These are phyloP conservation scores for Rhagoletis pomonella DNA, from an alignment of 1,140 invertebrate species.

Conservation along the genomic window DNA sequence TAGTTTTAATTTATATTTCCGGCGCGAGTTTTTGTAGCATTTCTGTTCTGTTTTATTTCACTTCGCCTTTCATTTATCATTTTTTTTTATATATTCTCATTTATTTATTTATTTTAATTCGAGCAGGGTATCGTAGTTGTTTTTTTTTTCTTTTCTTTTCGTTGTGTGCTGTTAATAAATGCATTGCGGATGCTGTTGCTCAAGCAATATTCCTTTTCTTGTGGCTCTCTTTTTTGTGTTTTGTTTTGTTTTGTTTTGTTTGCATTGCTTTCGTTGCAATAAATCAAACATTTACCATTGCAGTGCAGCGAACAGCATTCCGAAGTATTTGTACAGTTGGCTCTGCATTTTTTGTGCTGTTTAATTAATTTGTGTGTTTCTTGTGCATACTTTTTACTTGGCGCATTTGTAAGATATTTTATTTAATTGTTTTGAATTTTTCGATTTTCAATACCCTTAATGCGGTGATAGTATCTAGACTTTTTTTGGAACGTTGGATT, in stretches of 20 bases:
- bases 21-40: conserved; percentile 21
- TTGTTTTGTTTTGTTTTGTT: background rate
- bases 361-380: background rate
- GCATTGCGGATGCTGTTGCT: conserved; percentile 47
- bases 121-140: background rate
- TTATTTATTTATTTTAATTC: conserved; percentile 52
- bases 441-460: background rate
- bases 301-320: conserved; percentile 33
- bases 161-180: conserved; percentile 1
- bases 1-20: conserved; percentile 53
- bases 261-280: background rate
- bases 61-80: conserved; percentile 38
- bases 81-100: background rate
- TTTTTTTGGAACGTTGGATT: too few species aligned
- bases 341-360: background rate
- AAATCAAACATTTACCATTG: background rate
- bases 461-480: background rate
- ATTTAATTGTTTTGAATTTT: background rate
- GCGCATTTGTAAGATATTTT: too few species aligned
- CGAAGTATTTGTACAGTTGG: background rate
- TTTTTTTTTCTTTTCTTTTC: background rate
- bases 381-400: background rate
- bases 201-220: background rate
- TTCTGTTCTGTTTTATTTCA: conserved; percentile 50
- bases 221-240: background rate